Base-by-base conservation (phyloP, 2,888 invertebrate species). In the Ochropleura plecta region DNA sequence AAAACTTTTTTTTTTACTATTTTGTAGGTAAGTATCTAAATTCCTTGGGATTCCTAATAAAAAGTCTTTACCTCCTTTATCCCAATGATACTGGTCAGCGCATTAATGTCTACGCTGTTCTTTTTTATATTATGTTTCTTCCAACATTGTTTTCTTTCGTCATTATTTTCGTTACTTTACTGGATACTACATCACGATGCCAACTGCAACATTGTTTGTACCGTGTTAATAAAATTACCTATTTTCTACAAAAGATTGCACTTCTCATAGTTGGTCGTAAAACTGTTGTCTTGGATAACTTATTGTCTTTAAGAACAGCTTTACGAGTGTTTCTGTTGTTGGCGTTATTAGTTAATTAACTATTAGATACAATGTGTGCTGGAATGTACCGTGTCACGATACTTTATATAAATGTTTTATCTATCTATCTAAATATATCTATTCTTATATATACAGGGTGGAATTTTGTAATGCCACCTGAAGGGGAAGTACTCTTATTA, bases 231-330 rank as follows among this genome's bases (percentile, higher is more conserved):
- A 49, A 62, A 18, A 55, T 51, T 62, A 30, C 30, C 30, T 30
- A 40, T 49, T 55, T 42, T 14, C 30, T 49, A 8, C 12, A 60
- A 16, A 18, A 46, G 40, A 59, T 46, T 64, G 53, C 49, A 69
- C 60, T 79, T 65, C 51, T 46, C 16, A 5, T 55, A 42, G 55
- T 65, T 79, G 69, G 9, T 30, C 55, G 69, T 76, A 65, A 65
- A 81, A 51, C 44, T 68, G 18, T 75, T 65, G 53, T 18, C 40
- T 49, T 55, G 5, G 9, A 46, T 30, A 42, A 62, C 16, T 69
- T 44, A 66, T 66, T 51, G 55, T 57, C 10, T 66, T 3, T 16
- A 20, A 57, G 5, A 42, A 49, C 16, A 48, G n/a, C 30, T 30
- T 53, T 62, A 44, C n/a, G 44, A 30, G 0, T 40, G 42, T 40